These are phyloP conservation scores for Trochalopteron elliotii DNA, from an alignment of 2,113 vertebrate genomes.

Conservation along the genomic window DNA sequence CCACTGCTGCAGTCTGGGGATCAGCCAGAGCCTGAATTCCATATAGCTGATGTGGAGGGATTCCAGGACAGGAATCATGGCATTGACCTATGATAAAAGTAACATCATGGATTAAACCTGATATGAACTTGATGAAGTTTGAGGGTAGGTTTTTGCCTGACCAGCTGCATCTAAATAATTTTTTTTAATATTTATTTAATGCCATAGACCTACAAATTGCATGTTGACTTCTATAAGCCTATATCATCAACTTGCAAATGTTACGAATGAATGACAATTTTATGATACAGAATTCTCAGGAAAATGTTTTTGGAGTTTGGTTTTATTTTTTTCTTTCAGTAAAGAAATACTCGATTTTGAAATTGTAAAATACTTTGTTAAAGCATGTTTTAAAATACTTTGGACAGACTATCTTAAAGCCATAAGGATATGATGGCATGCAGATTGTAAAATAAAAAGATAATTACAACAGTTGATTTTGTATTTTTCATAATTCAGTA, in stretches of 20 bases:
- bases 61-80: background rate
- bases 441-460: constrained; percentile 75
- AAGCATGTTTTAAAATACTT: constrained; percentile 76
- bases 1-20: background rate
- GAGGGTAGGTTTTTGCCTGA: constrained; percentile 26
- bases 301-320: constrained; percentile 63
- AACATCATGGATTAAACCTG: background rate
- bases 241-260: constrained; percentile 59
- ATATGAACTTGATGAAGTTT: background rate
- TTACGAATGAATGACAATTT: constrained; percentile 45
- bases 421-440: constrained; percentile 69
- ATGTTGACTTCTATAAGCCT: constrained; percentile 33
- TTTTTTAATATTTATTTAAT: constrained; percentile 39
- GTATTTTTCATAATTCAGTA: constrained; percentile 76
- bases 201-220: constrained; percentile 52
- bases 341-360: constrained; percentile 69
- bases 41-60: background rate
- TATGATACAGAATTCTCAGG: constrained; percentile 75
- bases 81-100: background rate
- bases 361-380: constrained; percentile 77
- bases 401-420: constrained; percentile 67
- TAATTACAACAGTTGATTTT: constrained; percentile 73
- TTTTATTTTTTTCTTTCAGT: constrained; percentile 39
- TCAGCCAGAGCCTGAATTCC: background rate
- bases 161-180: constrained; percentile 46